Conservation (phyloP, 2,113 vertebrate species). For the Etheostoma spectabile region DNA sequence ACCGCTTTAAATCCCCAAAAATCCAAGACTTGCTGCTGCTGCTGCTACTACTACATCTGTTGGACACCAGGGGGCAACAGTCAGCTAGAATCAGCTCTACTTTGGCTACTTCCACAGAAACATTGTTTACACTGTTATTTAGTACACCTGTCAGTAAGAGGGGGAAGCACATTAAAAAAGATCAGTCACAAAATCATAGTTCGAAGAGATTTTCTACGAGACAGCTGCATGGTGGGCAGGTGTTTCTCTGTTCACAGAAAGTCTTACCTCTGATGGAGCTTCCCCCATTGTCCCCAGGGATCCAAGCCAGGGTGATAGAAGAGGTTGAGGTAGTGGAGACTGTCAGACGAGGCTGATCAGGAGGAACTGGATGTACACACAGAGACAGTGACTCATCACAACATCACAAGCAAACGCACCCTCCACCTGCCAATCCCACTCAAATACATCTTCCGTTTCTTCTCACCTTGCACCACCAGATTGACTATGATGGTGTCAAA, state of each 20-base stretch:
- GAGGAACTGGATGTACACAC: conserved; percentile 87
- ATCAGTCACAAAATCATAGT: not conserved
- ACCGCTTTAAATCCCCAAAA: not conserved
- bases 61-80: conserved; percentile 73
- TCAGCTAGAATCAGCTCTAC: not conserved
- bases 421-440: not conserved
- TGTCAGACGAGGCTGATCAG: conserved; percentile 96
- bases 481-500: conserved; percentile 99
- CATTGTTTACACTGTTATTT: conserved; percentile 30
- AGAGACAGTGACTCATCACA: conserved; percentile 10
- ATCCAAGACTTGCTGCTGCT: not conserved
- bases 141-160: conserved; percentile 17
- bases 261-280: conserved; percentile 85
- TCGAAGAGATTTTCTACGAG: not conserved
- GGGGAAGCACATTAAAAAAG: conserved; percentile 7
- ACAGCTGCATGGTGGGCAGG: not conserved
- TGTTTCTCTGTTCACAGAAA: not conserved
- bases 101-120: conserved; percentile 25
- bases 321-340: conserved; percentile 98
- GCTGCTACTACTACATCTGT: conserved; percentile 35
- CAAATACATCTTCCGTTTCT: not conserved
- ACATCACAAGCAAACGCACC: not conserved
- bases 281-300: conserved; percentile 97
- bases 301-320: conserved; percentile 97
- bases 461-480: conserved; percentile 95